Evolutionary conservation across 2,113 vertebrate species (phyloP).

Genomic region (Galemys pyrenaicus): DNA sequence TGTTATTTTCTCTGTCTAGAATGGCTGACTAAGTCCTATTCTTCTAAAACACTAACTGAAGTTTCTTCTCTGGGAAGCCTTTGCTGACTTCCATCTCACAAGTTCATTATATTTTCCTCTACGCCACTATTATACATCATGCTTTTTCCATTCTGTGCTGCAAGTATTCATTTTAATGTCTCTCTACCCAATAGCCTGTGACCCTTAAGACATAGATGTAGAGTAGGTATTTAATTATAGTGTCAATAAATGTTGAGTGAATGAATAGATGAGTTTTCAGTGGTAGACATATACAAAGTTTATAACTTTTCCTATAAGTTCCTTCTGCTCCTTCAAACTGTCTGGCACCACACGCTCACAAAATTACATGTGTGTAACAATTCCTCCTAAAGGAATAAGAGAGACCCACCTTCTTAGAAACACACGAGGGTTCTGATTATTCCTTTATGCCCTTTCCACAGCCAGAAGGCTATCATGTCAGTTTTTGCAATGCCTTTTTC

Average conservation of each 20-base stretch:
- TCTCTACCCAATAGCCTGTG: background rate
- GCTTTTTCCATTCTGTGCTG: background rate
- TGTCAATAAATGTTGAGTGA: background rate
- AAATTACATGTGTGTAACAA: background rate
- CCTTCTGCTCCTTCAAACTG: background rate
- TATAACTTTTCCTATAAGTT: background rate
- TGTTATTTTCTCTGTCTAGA: background rate
- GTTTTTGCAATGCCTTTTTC: background rate
- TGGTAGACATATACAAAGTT: background rate
- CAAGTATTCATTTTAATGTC: too few relatives aligned
- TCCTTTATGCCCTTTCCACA: background rate
- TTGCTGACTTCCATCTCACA: background rate
- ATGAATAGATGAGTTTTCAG: background rate
- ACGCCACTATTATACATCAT: background rate
- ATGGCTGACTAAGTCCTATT: background rate
- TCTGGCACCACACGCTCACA: background rate
- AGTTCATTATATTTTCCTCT: background rate
- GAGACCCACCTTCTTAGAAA: background rate
- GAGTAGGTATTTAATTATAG: background rate
- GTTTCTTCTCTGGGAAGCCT: background rate
- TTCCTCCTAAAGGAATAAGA: background rate
- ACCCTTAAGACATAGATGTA: background rate
- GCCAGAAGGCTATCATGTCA: background rate
- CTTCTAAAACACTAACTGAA: background rate
- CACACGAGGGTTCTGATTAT: background rate